Conservation (phyloP, 2,888 invertebrate species). For the Orthonevra nobilis region DNA sequence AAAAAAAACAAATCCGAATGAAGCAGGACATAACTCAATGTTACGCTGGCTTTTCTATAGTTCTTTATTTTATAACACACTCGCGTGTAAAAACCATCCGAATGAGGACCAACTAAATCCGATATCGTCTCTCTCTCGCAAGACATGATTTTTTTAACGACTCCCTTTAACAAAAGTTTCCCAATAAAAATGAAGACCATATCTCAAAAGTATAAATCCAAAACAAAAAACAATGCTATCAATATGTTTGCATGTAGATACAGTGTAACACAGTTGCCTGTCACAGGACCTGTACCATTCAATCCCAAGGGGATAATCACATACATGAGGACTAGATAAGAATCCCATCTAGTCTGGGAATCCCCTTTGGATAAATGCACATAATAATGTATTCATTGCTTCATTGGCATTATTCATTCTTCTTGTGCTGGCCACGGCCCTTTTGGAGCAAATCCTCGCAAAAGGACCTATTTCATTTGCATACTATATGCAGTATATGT, state of each 20-base stretch:
- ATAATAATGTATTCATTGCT: conserved; percentile 64
- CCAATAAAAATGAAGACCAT: conserved; percentile 16
- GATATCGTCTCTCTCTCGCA: background rate
- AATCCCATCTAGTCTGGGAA: conserved; percentile 23
- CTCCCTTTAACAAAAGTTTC: conserved; percentile 37
- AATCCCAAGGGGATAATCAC: conserved; percentile 40
- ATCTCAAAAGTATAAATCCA: too few species aligned
- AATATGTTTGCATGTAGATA: too few species aligned
- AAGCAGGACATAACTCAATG: conserved; percentile 4
- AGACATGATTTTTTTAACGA: conserved; percentile 38
- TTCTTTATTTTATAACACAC: conserved; percentile 12
- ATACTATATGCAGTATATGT: conserved; percentile 8
- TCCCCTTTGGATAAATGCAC: conserved; percentile 41
- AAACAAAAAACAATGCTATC: too few species aligned
- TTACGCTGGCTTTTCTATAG: background rate
- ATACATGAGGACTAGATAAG: conserved; percentile 30
- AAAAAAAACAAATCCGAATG: background rate
- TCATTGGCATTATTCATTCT: conserved; percentile 63
- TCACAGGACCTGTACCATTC: conserved; percentile 17
- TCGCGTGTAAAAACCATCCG: background rate
- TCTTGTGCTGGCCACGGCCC: conserved; percentile 6
- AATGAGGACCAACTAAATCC: conserved; percentile 2
- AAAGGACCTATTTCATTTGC: conserved; percentile 26
- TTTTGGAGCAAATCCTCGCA: conserved; percentile 27
- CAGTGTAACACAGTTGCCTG: conserved; percentile 4